Conservation (phyloP, 2,797 vertebrate genomes). For the Gymnocypris eckloni region DNA sequence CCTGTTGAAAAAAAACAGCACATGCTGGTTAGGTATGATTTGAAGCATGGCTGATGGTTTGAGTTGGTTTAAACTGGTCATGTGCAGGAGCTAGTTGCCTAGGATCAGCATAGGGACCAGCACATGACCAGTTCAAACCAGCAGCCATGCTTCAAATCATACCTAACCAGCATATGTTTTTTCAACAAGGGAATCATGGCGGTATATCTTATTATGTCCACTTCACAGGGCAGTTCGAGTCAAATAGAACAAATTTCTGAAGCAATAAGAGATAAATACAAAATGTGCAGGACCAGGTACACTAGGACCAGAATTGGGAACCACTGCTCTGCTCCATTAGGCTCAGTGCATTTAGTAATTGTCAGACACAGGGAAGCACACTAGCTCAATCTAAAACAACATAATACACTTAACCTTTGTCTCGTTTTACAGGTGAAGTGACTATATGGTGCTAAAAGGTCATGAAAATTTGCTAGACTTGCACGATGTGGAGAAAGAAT, state of each 20-base stretch:
- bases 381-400: constrained; percentile 1
- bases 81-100: too few species aligned
- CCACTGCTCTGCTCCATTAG: background rate
- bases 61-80: too few species aligned
- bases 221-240: background rate
- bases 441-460: background rate
- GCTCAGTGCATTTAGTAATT: background rate
- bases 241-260: background rate
- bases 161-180: too few species aligned
- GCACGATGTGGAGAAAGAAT: constrained; percentile 3
- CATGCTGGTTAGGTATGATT: too few species aligned
- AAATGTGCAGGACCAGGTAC: background rate
- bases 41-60: too few species aligned
- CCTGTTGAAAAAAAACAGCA: too few species aligned
- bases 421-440: constrained; percentile 14
- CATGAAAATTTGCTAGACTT: constrained; percentile 26
- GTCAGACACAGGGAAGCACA: constrained; percentile 2
- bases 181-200: background rate
- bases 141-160: too few species aligned
- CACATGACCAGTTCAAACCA: too few species aligned
- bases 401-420: constrained; percentile 23
- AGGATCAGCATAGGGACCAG: too few species aligned
- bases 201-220: background rate
- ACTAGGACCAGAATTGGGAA: background rate
- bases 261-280: background rate